Evolutionary conservation across 2,113 vertebrate genomes (phyloP), one percentile per base, ranked within the genome.

Genomic region (Bombycilla garrulus): DNA sequence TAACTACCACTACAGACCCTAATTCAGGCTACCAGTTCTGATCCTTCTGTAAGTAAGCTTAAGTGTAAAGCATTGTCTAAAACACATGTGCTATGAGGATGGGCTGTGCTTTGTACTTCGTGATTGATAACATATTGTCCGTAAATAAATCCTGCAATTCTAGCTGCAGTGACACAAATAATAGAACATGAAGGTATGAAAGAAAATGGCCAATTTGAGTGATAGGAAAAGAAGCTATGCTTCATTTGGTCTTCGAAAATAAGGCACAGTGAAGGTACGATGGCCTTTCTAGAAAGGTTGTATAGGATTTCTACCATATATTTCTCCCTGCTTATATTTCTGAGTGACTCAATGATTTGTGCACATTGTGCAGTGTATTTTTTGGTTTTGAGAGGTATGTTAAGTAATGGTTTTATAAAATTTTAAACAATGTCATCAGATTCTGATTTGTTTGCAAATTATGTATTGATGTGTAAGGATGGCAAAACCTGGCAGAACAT

Each of bases 101-200:
- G 73, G 91, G 51, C 69, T 80, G 50, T 50, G 74, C 83, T 96
- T 97, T 95, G 88, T 96, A 77, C 83, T 92, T 97, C 95, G 65
- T 50, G 73, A 97, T 60, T 90, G 95, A 97, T 96, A 73, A 97
- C 95, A 72, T 95, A 65, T 94, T 95, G 71, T 81, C 78, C 87
- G 90, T 96, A 96, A 97, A 97, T 97, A 98, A 97, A 98, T 98
- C 96, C 95, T 95, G 81, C 74, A 53, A 61, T 95, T 94, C 62
- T 74, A 66, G 79, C 88, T 74, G 76, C 65, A 87, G 78, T 97
- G 97, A 96, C 98, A 97, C 98, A 97, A 98, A 98, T 98, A 98
- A 98, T 98, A 97, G 97, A 98, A 97, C 84, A 96, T 47, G 94
- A 97, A 87, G 87, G 81, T 96, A 90, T 93, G 97, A 98, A 98